phyloP scores from a whole-genome alignment of 2,797 vertebrate genomes.

The Podarcis siculus region DNA sequence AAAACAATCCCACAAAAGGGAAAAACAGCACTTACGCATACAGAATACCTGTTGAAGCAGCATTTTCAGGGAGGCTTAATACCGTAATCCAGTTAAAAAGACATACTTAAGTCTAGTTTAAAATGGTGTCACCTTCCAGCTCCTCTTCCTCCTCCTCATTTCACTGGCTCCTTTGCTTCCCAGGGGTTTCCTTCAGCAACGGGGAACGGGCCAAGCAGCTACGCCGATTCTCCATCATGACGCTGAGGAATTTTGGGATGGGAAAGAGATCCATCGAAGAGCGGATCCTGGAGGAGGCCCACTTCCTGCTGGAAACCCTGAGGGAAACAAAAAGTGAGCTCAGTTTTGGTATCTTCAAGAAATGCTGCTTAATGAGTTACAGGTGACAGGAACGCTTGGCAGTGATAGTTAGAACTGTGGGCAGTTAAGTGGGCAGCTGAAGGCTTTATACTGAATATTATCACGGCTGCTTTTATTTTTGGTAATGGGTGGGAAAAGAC shows the following conservation, averaged over 20 bases:
- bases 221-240: constrained; percentile 61
- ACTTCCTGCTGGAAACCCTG: constrained; percentile 52
- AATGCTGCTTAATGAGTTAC: not conserved
- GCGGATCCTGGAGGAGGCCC: constrained; percentile 62
- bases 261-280: constrained; percentile 57
- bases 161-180: no score
- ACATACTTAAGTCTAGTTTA: no score
- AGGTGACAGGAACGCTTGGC: no score
- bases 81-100: no score
- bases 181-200: constrained; percentile 13
- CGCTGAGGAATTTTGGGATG: constrained; percentile 59
- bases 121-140: no score
- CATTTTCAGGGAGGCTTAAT: no score
- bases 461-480: no score
- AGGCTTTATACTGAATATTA: not conserved
- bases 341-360: not conserved
- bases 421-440: not conserved
- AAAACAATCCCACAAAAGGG: no score
- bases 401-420: not conserved
- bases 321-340: constrained; percentile 11
- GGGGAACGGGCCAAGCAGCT: constrained; percentile 49
- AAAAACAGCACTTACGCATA: no score
- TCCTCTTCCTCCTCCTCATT: no score
- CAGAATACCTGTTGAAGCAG: no score
- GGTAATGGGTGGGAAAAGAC: no score